Conservation (phyloP, 2,888 invertebrate species). For the Watsonalla cultraria region DNA sequence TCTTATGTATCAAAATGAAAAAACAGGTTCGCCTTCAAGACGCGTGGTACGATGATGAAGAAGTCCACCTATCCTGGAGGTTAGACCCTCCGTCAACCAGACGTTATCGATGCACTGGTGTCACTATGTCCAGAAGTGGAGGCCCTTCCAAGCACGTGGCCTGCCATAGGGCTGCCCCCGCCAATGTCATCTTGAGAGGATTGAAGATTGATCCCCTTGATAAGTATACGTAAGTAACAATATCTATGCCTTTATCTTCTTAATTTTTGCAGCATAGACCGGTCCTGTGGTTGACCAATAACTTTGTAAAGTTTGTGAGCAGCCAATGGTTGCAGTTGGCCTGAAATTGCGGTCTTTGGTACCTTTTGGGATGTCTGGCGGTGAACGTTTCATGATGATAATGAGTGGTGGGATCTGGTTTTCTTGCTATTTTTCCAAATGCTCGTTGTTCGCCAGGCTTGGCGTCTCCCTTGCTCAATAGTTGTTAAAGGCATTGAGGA, state of each 20-base stretch:
- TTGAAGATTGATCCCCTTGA: constrained; percentile 61
- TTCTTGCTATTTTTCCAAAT: no score
- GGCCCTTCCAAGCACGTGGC: constrained; percentile 63
- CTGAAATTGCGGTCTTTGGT: no score
- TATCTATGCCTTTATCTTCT: not conserved
- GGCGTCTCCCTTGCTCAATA: no score
- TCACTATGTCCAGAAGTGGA: constrained; percentile 54
- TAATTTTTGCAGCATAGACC: not conserved
- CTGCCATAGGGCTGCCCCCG: constrained; percentile 61
- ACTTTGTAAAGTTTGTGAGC: not conserved
- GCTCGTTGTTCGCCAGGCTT: no score
- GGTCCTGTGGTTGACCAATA: not conserved
- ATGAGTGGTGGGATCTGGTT: no score
- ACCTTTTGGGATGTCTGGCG: no score
- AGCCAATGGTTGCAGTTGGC: no score
- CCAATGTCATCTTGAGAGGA: constrained; percentile 58
- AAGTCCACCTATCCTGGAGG: constrained; percentile 62
- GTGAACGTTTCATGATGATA: no score
- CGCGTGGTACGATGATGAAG: constrained; percentile 63
- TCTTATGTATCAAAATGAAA: no score
- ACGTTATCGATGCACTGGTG: constrained; percentile 63
- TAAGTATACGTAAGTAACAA: constrained; percentile 56
- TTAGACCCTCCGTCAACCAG: constrained; percentile 54
- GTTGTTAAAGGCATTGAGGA: no score
- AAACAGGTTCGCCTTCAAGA: constrained; percentile 56